phyloP scores from a whole-genome alignment of 2,888 invertebrate genomes.

The Pycnomerus fuliginosus region DNA sequence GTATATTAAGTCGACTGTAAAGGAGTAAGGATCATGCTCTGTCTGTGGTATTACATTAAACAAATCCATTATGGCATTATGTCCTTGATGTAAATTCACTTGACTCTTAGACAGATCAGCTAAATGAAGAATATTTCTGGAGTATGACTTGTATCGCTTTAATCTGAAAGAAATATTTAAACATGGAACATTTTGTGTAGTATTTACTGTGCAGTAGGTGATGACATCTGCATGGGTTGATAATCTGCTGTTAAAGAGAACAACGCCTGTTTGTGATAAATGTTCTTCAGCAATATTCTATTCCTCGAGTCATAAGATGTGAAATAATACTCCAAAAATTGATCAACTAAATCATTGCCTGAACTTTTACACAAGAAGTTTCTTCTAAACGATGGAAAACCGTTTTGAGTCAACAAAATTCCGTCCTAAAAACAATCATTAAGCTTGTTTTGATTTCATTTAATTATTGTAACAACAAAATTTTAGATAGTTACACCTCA shows the following conservation, averaged over 20 bases:
- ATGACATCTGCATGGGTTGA: slow-evolving; percentile 40
- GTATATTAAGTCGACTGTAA: slow-evolving; percentile 65
- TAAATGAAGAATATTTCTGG: slow-evolving; percentile 54
- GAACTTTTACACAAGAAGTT: slow-evolving; percentile 58
- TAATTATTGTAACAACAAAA: slow-evolving; percentile 1
- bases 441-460: not conserved
- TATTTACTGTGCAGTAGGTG: slow-evolving; percentile 43
- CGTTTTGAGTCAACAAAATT: slow-evolving; percentile 46
- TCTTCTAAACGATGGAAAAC: slow-evolving; percentile 53
- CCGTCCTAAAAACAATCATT: slow-evolving; percentile 56
- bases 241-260: slow-evolving; percentile 59
- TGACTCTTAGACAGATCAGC: slow-evolving; percentile 46
- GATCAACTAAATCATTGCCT: slow-evolving; percentile 57
- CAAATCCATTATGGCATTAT: slow-evolving; percentile 50
- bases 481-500: not conserved
- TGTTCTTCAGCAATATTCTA: slow-evolving; percentile 55
- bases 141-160: slow-evolving; percentile 45
- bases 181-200: too few species aligned
- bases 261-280: slow-evolving; percentile 65
- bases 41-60: slow-evolving; percentile 59
- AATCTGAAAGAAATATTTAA: slow-evolving; percentile 6
- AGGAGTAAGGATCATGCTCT: slow-evolving; percentile 66
- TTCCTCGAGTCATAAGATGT: slow-evolving; percentile 64
- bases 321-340: slow-evolving; percentile 68
- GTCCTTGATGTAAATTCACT: slow-evolving; percentile 11